phyloP scores from a whole-genome alignment of 2,113 vertebrate genomes.

The Aramus guarauna region DNA sequence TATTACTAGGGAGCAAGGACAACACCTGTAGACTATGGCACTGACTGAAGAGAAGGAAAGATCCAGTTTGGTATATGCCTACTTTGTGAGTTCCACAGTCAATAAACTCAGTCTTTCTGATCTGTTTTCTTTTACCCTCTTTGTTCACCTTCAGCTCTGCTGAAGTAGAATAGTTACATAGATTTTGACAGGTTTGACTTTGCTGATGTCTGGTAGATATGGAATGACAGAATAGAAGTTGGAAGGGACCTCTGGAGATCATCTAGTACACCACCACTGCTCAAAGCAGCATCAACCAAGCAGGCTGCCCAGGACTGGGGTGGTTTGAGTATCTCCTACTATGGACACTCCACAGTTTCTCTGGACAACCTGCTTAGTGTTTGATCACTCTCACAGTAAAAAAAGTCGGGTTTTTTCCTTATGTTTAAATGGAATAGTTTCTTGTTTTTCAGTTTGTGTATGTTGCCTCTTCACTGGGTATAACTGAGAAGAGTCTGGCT shows the following conservation, averaged over 20 bases:
- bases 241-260: neutral
- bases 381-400: neutral
- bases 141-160: neutral
- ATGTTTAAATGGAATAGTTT: neutral
- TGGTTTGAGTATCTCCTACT: neutral
- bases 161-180: neutral
- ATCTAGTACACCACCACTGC: neutral
- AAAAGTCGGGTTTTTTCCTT: neutral
- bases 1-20: constrained; percentile 89
- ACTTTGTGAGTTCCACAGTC: neutral
- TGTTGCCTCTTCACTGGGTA: neutral
- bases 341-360: neutral
- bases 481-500: neutral
- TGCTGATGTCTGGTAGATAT: neutral
- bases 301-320: neutral
- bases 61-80: neutral
- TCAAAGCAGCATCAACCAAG: neutral
- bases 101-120: neutral
- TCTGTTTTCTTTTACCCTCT: neutral
- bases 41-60: constrained; percentile 65
- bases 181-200: neutral
- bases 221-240: neutral
- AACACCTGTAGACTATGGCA: constrained; percentile 94
- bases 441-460: neutral
- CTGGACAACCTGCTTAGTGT: neutral